Percentiles rank a stretch among this genome's conserved stretches.
Conservation (phyloP, 2,113 vertebrate species). For the Channa argus region DNA sequence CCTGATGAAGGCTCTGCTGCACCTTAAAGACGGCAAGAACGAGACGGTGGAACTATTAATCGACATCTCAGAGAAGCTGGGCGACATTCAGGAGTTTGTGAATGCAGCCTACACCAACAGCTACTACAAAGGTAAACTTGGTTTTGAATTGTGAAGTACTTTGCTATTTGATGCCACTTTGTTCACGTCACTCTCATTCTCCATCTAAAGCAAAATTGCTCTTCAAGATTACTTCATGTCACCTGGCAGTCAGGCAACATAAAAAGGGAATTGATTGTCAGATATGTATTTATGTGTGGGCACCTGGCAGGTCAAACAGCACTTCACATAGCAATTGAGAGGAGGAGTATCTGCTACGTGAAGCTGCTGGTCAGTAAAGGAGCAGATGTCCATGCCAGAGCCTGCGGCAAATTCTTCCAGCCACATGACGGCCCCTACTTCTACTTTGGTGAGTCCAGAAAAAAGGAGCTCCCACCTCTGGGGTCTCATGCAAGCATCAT, state of each 20-base stretch:
- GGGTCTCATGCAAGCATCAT: not conserved
- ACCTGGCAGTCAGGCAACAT: too few species aligned
- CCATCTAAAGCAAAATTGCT: too few species aligned
- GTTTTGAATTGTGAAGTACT: not conserved
- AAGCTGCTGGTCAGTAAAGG: constrained; percentile 90
- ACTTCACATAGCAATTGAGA: constrained; percentile 95
- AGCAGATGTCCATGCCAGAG: constrained; percentile 91
- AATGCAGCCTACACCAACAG: constrained; percentile 89
- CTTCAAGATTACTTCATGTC: too few species aligned
- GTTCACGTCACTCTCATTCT: not conserved
- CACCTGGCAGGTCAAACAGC: constrained; percentile 90
- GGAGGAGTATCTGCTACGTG: constrained; percentile 89
- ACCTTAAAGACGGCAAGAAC: constrained; percentile 88
- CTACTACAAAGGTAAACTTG: constrained; percentile 91
- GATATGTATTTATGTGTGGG: not conserved
- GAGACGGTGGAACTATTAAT: constrained; percentile 88
- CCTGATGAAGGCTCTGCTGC: constrained; percentile 94
- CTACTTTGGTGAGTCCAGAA: constrained; percentile 91
- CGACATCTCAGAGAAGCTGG: constrained; percentile 87
- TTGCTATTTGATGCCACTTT: not conserved
- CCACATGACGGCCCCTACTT: constrained; percentile 89
- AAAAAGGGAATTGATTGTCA: too few species aligned
- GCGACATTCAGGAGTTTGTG: constrained; percentile 88
- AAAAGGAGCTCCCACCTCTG: not conserved
- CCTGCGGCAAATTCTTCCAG: constrained; percentile 94